Evolutionary conservation across 2,888 invertebrate species (phyloP), one percentile per base, ranked within the genome.

Genomic region (Eupithecia subumbrata): DNA sequence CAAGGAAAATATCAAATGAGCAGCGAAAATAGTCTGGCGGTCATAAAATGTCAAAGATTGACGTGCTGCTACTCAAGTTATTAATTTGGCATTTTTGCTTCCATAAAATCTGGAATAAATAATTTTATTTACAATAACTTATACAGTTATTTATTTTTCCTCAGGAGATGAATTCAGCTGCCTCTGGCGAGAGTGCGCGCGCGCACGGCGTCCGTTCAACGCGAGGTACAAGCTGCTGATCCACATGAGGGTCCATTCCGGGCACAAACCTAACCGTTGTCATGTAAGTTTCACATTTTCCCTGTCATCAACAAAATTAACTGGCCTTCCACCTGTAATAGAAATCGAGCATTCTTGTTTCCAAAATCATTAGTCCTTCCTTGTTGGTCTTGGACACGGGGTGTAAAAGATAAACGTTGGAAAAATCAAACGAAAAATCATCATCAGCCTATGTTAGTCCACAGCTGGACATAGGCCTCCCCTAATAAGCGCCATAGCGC

Each of bases 231-330:
- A 99, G 91, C 95, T 99, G 66, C 96, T 99, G 63, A 99, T 98
- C 72, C 99, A 99, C 88, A 99, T 99, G 98, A 94, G 99, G 22
- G 98, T 99, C 0, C 99, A 99, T 90, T 99, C 99, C 30, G 99
- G 99, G 7, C 99, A 99, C 88, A 99, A 99, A 89, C 99, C 99
- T 0, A 99, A 99, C 91, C 97, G 98, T 91, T 99, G 99, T 92
- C 97, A 98, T 91, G 99, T 99, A 95, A 97, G 98, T 97, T 79
- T 30, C n/a, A 22, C 14, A 12, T 40, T 67, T n/a, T 37, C n/a
- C 8, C 52, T n/a, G n/a, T n/a, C n/a, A n/a, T n/a, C n/a, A n/a
- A n/a, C n/a, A n/a, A n/a, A n/a, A n/a, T n/a, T n/a, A n/a, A n/a
- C n/a, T n/a, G n/a, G n/a, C n/a, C n/a, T n/a, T n/a, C n/a, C n/a